Percentiles rank a stretch among this genome's conserved stretches.
Evolutionary conservation across 2,113 vertebrate genomes (phyloP).

Genomic region (Promerops cafer): DNA sequence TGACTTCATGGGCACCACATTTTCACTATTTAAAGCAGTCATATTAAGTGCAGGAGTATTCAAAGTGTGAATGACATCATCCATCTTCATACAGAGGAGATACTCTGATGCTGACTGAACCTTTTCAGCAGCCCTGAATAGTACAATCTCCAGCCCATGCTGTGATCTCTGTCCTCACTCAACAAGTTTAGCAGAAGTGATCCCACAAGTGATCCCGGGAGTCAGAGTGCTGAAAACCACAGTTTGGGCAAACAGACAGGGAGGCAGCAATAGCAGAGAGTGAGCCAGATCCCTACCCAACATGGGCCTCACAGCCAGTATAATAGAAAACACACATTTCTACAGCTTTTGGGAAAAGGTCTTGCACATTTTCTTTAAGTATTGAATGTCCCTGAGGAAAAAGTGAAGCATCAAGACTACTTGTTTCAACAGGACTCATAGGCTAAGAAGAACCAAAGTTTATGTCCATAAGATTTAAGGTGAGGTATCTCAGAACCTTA

Average conservation of each 20-base stretch:
- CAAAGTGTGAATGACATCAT: background rate
- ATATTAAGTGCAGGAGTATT: background rate
- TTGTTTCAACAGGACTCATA: background rate
- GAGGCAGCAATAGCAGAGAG: background rate
- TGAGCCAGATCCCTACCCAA: background rate
- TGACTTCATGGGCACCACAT: background rate
- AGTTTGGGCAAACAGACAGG: background rate
- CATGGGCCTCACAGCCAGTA: background rate
- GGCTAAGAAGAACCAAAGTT: background rate
- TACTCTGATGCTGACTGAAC: background rate
- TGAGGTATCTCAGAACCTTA: background rate
- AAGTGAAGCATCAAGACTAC: background rate
- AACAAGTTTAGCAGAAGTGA: background rate
- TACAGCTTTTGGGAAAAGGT: background rate
- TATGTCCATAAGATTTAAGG: background rate
- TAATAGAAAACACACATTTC: background rate
- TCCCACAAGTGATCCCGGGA: background rate
- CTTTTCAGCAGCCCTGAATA: background rate
- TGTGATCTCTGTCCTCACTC: background rate
- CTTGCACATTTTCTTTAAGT: background rate
- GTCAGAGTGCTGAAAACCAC: background rate
- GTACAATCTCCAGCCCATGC: background rate
- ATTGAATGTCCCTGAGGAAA: background rate
- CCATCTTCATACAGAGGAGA: background rate
- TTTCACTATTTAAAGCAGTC: background rate